A percentile compares a stretch with the other conserved stretches of the same genome.
These are phyloP conservation scores for Cantharis flavilabris DNA, from an alignment of 2,888 invertebrate species.

Conservation along the genomic window DNA sequence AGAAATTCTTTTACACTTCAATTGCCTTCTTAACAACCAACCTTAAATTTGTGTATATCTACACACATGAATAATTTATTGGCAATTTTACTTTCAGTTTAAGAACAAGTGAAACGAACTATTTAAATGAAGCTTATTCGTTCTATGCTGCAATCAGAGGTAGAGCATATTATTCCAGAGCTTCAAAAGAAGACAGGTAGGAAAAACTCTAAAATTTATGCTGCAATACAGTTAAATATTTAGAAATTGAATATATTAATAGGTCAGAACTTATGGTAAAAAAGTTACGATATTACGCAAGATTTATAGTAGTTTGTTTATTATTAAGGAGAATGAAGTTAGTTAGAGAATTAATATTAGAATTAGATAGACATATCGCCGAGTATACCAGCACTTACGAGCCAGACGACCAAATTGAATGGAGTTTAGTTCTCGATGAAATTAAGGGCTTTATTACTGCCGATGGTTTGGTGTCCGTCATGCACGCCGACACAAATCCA, in stretches of 20 bases:
- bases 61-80: not conserved
- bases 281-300: slow-evolving; percentile 91
- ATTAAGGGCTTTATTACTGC: slow-evolving; percentile 93
- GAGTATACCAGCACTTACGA: slow-evolving; percentile 95
- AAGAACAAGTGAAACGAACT: slow-evolving; percentile 94
- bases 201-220: slow-evolving; percentile 17
- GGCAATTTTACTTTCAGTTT: slow-evolving; percentile 64
- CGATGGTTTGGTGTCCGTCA: slow-evolving; percentile 85
- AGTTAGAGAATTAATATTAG: slow-evolving; percentile 88
- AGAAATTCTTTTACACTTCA: too few relatives aligned
- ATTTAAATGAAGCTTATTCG: slow-evolving; percentile 93
- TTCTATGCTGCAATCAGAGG: slow-evolving; percentile 96
- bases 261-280: slow-evolving; percentile 94
- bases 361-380: slow-evolving; percentile 90
- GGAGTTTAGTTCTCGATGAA: slow-evolving; percentile 93
- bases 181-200: slow-evolving; percentile 87
- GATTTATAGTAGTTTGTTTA: slow-evolving; percentile 95
- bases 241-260: slow-evolving; percentile 28
- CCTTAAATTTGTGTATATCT: too few relatives aligned
- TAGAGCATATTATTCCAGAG: slow-evolving; percentile 91
- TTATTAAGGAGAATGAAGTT: slow-evolving; percentile 91
- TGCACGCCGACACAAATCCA: slow-evolving; percentile 85
- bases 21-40: too few relatives aligned
- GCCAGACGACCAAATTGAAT: slow-evolving; percentile 96
- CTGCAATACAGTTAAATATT: slow-evolving; percentile 6